Evolutionary conservation across 1,140 invertebrate species (phyloP), one percentile per base, ranked within the genome.

Genomic region (Chlorops oryzae): DNA sequence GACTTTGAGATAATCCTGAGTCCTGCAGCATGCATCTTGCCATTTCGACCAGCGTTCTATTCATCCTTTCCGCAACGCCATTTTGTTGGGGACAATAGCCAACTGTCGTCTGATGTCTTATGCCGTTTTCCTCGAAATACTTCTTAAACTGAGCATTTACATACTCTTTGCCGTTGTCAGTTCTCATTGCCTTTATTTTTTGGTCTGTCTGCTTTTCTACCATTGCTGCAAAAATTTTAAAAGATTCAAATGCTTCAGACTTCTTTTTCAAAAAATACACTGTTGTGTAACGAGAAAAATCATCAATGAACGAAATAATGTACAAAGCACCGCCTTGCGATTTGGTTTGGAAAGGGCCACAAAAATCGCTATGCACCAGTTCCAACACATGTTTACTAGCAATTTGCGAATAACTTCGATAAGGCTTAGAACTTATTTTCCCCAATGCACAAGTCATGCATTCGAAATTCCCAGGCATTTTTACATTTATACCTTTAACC

Each of bases 61-160:
- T 62, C 3, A 45, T 40, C 18, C 56, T 48, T 51, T 76, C 74
- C 39, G 62, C 53, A 13, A 63, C 50, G n/a, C 70, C 72, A 62
- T 77, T 77, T 52, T 74, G 70, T 43, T 75, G 49, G 24, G 73
- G 73, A 6, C 63, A 65, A 42, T 76, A 72, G 2, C 57, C 27
- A 1, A 63, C 60, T 10, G 73, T 72, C 5, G 35, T 54, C 48
- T 75, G 62, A 56, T 74, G 68, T 20, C 49, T 32, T 22, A 75
- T 73, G 1, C 70, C 73, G 35, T 54, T 23, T 18, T 57, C 5
- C 13, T 39, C 17, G 3, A 69, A 48, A 43, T 60, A 61, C 6
- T 43, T 18, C 17, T 57, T 43, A 38, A 73, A 56, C 5, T 51
- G 34, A 23, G 41, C 39, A 52, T 63, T 68, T n/a, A n/a, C 21